These are phyloP conservation scores for Meleagris gallopavo DNA, from an alignment of 2,113 vertebrate species.

Conservation along the genomic window DNA sequence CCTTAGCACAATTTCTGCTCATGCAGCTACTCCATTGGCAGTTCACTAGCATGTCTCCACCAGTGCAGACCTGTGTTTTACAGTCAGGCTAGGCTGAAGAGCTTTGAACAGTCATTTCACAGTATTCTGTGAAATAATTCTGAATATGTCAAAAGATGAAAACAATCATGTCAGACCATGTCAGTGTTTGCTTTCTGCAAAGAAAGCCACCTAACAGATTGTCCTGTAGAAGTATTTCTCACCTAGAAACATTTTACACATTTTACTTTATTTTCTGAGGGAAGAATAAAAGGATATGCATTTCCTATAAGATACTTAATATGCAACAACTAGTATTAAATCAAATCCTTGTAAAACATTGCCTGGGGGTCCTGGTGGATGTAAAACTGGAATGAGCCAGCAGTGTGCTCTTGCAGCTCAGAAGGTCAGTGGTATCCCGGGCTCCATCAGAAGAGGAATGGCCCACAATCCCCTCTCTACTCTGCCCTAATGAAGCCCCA, in stretches of 20 bases:
- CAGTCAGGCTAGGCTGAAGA: background rate
- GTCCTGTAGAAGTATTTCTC: background rate
- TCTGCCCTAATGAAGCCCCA: no score
- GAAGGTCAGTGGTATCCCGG: no score
- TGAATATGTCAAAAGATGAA: background rate
- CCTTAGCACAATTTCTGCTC: background rate
- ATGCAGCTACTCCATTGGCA: background rate
- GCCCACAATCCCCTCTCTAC: no score
- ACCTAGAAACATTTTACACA: background rate
- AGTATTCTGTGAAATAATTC: background rate
- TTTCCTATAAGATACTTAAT: background rate
- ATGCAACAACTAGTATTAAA: background rate
- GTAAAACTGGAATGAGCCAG: no score
- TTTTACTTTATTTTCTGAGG: background rate
- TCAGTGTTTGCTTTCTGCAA: background rate
- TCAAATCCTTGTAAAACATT: background rate
- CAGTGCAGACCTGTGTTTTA: background rate
- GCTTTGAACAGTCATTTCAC: background rate
- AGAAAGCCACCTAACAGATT: background rate
- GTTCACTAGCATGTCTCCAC: background rate
- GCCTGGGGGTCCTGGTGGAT: no score
- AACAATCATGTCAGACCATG: background rate
- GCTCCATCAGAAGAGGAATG: no score
- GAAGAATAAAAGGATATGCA: background rate
- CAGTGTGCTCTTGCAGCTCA: no score